Base-by-base conservation (phyloP, 64 coral and sea anemone species). In the Montipora efflorescens region DNA sequence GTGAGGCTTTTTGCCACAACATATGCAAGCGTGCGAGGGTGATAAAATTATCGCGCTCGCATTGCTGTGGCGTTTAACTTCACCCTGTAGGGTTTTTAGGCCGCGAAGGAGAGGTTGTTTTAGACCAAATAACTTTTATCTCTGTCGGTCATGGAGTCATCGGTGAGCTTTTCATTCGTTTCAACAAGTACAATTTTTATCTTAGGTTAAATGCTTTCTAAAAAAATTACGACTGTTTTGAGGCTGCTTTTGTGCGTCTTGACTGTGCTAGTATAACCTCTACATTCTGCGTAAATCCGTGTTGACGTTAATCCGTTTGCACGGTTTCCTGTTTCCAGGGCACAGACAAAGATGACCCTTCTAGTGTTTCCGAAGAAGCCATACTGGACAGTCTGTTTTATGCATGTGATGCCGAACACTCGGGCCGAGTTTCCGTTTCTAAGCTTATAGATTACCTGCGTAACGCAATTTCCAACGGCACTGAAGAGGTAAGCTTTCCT, bases 311-410 rank as follows among this genome's bases (percentile, higher is more conserved):
- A 73, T 68, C 43, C 19, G 7, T 74, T 88, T 74, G 13, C 90
- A 14, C 67, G 93, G 73, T 95, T 90, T 90, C 79, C 43, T 55
- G 67, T 82, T 81, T 84, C 88, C 93, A 95, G 93, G 80, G 84
- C 21, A 19, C 79, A 13, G 93, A 86, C 75, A 59, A n/a, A 7
- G 83, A 95, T 36, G 96, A 98, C 46, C 87, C 90, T 62, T 95
- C 93, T 92, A 98, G 77, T 67, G 58, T 90, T 92, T 95, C 77
- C 18, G 96, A 98, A 43, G 93, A 98, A 85, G 96, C 93, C 48
- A 95, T 98, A 78, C 93, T 98, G 48, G 96, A 98, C 75, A 95
- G 93, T 88, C 76, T 98, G 7, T 98, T 98, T 77, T 89, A 92
- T 46, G 86, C 83, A 21, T 98, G 96, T 80, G 96, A 98, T 80